Base-by-base conservation (phyloP, 1,140 invertebrate species). In the Drosophila mauritiana region DNA sequence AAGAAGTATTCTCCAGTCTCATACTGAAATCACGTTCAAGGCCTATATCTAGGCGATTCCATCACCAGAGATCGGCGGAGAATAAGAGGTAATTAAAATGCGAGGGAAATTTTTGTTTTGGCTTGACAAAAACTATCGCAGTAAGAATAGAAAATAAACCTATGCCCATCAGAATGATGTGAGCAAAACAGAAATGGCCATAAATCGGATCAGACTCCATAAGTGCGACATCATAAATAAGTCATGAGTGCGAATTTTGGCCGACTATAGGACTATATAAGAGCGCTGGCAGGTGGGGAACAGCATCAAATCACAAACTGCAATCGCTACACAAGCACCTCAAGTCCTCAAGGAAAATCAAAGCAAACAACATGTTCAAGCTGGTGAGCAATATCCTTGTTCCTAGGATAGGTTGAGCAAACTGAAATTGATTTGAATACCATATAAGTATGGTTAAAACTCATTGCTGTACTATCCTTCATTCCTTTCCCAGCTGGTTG, bases 291-390 rank as follows among this genome's bases (percentile, higher is more conserved):
- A 42, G 22, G 40, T 20, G n/a, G 15, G 36, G 31, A 68, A 48
- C 64, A 72, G 68, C 63, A 91, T 91, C 84, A 84, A 85, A 90
- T 34, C 73, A 48, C 54, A 80, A 74, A 64, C 34, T 78, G 81
- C 78, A 81, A 82, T 59, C 73, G 72, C 63, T 46, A 57, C 49
- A 81, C 59, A 65, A 73, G 65, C 86, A 80, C 34, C 70, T 53
- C 57, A 80, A 76, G 74, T 62, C 34, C 45, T 54, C n/a, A 39
- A 36, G 43, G 17, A 27, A 51, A 69, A 72, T 57, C 37, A 61
- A 77, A 59, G 46, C 55, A 62, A 42, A 31, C 78, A 91, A 91
- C 81, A 91, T 91, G 90, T 91, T 91, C 80, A 91, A 91, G 82
- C 82, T 91, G 42, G 90, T 91, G 73, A 88, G 8, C 3, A 2